Evolutionary conservation across 2,113 vertebrate species (phyloP), one percentile per base, ranked within the genome.

Genomic region (Cryptotis parvus): DNA sequence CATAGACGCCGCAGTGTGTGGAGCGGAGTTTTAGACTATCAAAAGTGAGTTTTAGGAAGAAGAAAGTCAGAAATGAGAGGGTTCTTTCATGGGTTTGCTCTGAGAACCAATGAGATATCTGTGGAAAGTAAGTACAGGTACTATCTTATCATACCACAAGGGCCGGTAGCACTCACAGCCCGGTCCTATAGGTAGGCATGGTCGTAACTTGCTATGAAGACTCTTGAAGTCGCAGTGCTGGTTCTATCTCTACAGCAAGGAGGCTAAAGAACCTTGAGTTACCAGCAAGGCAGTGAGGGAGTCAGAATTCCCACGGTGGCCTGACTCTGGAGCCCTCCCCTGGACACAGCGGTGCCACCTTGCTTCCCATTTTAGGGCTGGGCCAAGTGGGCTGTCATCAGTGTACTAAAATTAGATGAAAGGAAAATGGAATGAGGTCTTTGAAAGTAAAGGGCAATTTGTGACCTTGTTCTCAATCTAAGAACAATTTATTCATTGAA

Each of bases 391-490:
- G 26, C 73, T 87, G 26, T 16, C 16, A 63, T 8, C 33, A 58
- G 33, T 24, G 24, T 39, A 29, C 52, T 31, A 14, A 52, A 15
- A 77, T 63, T 24, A 22, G 55, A 39, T 79, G 16, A 87, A 91
- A 41, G 49, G 35, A 22, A 83, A 33, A 35, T 29, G 20, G 43
- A 52, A 84, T 37, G n/a, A 82, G 52, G 35, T 7, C 20, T 65
- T 85, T 72, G 27, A 26, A 77, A 52, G 26, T 20, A 90, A 82
- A 89, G 52, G 82, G 39, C 20, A 89, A 87, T 61, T 49, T 79
- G 45, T 84, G 68, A 80, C 22, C 18, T 72, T 91, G 61, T 35
- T 91, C 43, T 91, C 37, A 45, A 41, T 69, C 66, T 27, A 89
- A 76, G 73, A 82, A 6, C 49, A 65, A 65, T 55, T 90, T 29